Conservation (phyloP, 2,113 vertebrate genomes). For the Pterophyllum scalare region DNA sequence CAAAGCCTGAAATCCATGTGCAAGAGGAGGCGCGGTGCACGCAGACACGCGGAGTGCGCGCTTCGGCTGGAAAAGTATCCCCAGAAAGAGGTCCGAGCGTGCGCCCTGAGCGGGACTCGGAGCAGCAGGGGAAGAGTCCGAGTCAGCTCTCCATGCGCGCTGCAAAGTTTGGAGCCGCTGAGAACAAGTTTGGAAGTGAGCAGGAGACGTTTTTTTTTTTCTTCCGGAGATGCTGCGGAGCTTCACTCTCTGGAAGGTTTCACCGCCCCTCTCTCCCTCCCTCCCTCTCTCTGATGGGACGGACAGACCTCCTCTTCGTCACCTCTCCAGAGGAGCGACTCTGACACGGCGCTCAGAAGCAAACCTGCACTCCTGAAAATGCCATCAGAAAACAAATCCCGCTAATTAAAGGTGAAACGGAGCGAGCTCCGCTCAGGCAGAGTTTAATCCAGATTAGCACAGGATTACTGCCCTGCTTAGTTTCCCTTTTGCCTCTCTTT, state of each 20-base stretch:
- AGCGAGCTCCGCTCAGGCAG: too few species aligned
- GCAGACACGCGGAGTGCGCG: neutral
- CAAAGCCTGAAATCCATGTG: slow-evolving; percentile 5
- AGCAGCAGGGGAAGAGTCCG: neutral
- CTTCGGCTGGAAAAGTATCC: slow-evolving; percentile 2
- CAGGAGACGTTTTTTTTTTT: slow-evolving; percentile 24
- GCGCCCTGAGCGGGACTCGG: neutral
- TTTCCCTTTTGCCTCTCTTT: neutral
- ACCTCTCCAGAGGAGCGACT: neutral
- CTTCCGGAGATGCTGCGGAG: slow-evolving; percentile 43
- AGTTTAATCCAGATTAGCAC: neutral
- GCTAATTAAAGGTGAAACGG: too few species aligned
- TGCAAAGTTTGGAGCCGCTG: neutral
- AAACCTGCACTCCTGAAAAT: neutral
- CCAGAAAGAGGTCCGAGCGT: neutral
- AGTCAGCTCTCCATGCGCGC: slow-evolving; percentile 1
- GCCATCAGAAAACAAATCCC: too few species aligned
- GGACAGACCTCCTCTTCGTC: slow-evolving; percentile 6
- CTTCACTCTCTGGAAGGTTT: slow-evolving; percentile 28
- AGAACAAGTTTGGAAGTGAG: neutral
- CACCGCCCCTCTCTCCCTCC: neutral
- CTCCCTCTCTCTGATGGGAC: neutral
- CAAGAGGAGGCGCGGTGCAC: neutral
- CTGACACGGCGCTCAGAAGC: neutral
- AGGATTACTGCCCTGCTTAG: too few species aligned